Base-by-base conservation (phyloP, 2,888 invertebrate genomes). In the Oithona nana region DNA sequence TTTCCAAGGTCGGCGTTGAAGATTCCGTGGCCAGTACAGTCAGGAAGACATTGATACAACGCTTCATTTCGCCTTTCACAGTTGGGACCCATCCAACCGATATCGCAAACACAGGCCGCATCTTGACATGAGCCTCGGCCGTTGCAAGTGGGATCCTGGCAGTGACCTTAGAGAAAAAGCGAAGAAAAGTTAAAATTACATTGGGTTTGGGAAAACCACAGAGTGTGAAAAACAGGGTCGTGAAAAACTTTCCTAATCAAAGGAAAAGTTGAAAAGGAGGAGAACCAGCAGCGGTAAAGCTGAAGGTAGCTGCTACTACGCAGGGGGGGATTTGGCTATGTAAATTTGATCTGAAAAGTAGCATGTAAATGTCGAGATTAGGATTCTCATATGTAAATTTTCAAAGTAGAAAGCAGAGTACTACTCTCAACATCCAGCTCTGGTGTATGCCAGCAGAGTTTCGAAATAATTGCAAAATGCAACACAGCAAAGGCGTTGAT, bases 81-180 rank as follows among this genome's bases (percentile, higher is more conserved):
- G 71, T 92, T 92, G 0, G 80, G 73, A 0, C 97, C 97, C 71
- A 88, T 88, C 89, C 92, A 98, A 3, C 97, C 97, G 70, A 90
- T 88, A 72, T 89, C 89, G 74, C 97, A 98, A 65, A 92, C 83
- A 74, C 97, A 97, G 39, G 84, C 80, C 2, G 94, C 94, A 70
- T 88, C 86, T 52, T 89, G 84, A 74, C 97, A 97, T 71, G 88
- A 88, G 11, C 97, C 97, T 71, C 94, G 92, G 6, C 85, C 85
- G 1, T 88, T 86, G 71, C 97, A 97, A 30, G 84, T 88, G 1
- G 93, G 92, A 75, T 94, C 92, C 1, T 88, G 86, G 71, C 95
- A 95, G 73, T 94, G 90, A 63, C 86, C 83, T 83, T 11, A 11
- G 6, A 16, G 39, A 39, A 16, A 16, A 11, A 11, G 69, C 16